Evolutionary conservation across 2,797 vertebrate genomes (phyloP).

Genomic region (Sylvilagus floridanus): DNA sequence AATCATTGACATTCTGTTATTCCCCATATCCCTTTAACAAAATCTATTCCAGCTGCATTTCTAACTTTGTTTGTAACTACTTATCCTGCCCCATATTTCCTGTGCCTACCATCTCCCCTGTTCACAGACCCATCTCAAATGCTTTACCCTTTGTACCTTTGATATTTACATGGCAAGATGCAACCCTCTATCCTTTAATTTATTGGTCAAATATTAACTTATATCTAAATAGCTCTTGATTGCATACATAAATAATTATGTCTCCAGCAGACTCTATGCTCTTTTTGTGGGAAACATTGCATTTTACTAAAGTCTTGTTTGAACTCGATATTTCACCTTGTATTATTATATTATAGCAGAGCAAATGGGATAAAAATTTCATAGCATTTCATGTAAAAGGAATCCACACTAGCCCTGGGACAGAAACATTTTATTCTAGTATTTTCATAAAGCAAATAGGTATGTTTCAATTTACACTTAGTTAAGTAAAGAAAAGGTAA

Average conservation of each 20-base stretch:
- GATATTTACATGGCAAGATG: not conserved
- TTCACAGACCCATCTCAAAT: not conserved
- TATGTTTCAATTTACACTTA: not conserved
- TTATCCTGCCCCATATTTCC: not conserved
- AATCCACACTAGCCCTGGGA: not conserved
- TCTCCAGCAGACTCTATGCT: not conserved
- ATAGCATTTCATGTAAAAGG: not conserved
- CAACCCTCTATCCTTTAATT: not conserved
- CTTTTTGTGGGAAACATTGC: not conserved
- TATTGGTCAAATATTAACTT: not conserved
- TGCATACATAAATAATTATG: not conserved
- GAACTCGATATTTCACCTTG: not conserved
- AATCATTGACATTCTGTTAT: not conserved
- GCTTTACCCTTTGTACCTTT: not conserved
- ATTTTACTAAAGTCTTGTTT: not conserved
- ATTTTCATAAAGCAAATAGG: not conserved
- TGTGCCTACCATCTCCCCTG: not conserved
- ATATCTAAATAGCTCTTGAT: not conserved
- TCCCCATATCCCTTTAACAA: not conserved
- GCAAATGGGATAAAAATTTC: not conserved
- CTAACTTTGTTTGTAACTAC: slow-evolving; percentile 15
- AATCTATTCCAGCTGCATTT: not conserved
- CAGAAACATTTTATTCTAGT: not conserved
- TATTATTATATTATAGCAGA: not conserved
- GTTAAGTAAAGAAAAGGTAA: not conserved